Base-by-base conservation (phyloP, 2,888 invertebrate species). In the Athrips mouffetella region DNA sequence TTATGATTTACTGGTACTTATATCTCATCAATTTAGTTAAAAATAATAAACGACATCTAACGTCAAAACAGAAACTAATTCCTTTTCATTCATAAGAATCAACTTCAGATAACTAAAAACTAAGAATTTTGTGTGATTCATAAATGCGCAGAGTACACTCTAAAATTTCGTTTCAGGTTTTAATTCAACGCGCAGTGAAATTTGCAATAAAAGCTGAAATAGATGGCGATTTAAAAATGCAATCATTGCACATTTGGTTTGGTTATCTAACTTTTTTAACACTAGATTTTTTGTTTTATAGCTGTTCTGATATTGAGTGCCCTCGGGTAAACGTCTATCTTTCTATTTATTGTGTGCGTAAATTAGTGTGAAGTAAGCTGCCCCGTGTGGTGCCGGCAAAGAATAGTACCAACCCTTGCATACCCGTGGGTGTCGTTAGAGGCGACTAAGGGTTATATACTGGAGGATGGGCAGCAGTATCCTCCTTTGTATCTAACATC, bases 171-270 rank as follows among this genome's bases (percentile, higher is more conserved):
- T n/a, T 52, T 50, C 54, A 49, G 52, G 57, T 59, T 64, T 65
- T 60, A 67, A 67, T 67, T 65, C 61, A 58, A 63, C 60, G 58
- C 58, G 65, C 61, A 63, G 63, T 66, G 62, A 68, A 67, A 66
- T 62, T 60, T 59, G 60, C 60, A 63, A 62, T 65, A 64, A 67
- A 69, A 60, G 59, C 55, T 59, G 53, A 63, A 63, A 67, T 64
- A 62, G 55, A 62, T 62, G 63, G 65, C 55, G 62, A 59, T 68
- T 67, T 63, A 54, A 65, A 59, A 59, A 53, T 62, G 62, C 65
- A 59, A 57, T 59, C 55, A 57, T 59, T 58, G 58, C 63, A 57
- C 44, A 20, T 30, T 11, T 39, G 27, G n/a, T 10, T n/a, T 37
- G 44, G 20, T 44, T 10, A 44, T 16, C 30, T 30, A 30, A 37